Conservation (phyloP, 2,113 vertebrate species). For the Stomatorhinus ivindoensis region DNA sequence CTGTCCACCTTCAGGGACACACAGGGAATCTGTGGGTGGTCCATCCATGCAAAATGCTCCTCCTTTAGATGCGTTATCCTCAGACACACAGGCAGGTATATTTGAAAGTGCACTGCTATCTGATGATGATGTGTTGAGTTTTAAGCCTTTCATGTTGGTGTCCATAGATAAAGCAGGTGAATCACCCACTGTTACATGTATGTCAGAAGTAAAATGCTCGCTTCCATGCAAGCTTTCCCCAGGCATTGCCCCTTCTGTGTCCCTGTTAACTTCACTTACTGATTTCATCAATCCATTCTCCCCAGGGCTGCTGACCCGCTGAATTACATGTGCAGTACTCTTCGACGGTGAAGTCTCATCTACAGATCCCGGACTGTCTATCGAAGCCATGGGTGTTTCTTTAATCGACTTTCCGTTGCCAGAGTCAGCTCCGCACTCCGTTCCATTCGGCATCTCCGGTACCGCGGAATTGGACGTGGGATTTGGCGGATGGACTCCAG, state of each 20-base stretch:
- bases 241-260: not conserved
- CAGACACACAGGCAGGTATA: not conserved
- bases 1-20: not conserved
- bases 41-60: not conserved
- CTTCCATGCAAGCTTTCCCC: not conserved
- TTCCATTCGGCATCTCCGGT: not conserved
- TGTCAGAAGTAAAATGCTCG: not conserved
- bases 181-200: constrained; percentile 25
- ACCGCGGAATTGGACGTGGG: not conserved
- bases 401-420: not conserved
- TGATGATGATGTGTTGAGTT: not conserved
- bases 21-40: not conserved
- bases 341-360: not conserved
- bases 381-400: constrained; percentile 4
- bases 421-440: not conserved
- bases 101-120: not conserved
- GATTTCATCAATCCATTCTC: constrained; percentile 15
- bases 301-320: not conserved
- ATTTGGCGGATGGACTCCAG: not conserved
- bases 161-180: constrained; percentile 24
- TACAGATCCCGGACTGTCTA: not conserved
- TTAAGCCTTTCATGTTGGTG: constrained; percentile 9
- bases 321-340: not conserved
- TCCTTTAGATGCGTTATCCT: not conserved
- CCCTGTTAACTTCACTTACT: not conserved